Conservation (phyloP, 2,888 invertebrate species). For the Scrobipalpa costella region DNA sequence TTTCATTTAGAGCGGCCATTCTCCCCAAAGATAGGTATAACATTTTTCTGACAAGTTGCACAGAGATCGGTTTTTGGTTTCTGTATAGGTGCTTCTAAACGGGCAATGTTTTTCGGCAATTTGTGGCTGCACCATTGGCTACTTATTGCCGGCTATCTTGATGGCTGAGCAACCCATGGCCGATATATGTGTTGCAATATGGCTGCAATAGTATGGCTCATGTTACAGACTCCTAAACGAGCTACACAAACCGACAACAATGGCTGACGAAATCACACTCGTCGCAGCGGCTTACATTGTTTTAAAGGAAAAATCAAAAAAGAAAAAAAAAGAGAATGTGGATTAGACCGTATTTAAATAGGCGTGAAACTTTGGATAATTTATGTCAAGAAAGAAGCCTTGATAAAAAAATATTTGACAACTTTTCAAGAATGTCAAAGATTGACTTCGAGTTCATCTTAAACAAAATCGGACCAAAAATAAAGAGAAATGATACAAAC, state of each 20-base stretch:
- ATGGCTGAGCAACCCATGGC: slow-evolving; percentile 6
- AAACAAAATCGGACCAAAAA: slow-evolving; percentile 33
- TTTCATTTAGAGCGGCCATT: too few species aligned
- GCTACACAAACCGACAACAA: slow-evolving; percentile 22
- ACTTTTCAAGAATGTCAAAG: slow-evolving; percentile 31
- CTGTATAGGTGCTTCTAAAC: slow-evolving; percentile 1
- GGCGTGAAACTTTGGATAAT: slow-evolving; percentile 23
- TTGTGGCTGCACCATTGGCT: slow-evolving; percentile 2
- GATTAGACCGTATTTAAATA: slow-evolving; percentile 26
- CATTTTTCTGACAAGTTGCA: too few species aligned
- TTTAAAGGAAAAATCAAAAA: slow-evolving; percentile 8
- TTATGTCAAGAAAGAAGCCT: slow-evolving; percentile 25
- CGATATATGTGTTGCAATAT: slow-evolving; percentile 10
- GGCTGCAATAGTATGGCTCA: slow-evolving; percentile 7
- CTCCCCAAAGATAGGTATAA: too few species aligned
- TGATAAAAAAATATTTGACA: slow-evolving; percentile 27
- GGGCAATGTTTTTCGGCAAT: too few species aligned
- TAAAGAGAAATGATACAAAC: slow-evolving; percentile 29
- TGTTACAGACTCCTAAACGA: slow-evolving; percentile 12
- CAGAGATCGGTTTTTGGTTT: too few species aligned
- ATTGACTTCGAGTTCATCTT: slow-evolving; percentile 26
- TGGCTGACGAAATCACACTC: slow-evolving; percentile 23
- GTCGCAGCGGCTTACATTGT: slow-evolving; percentile 22
- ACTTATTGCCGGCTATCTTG: slow-evolving; percentile 1
- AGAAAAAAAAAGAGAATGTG: slow-evolving; percentile 16